Evolutionary conservation across 2,888 invertebrate species (phyloP).

Genomic region (Drosophila borealis): DNA sequence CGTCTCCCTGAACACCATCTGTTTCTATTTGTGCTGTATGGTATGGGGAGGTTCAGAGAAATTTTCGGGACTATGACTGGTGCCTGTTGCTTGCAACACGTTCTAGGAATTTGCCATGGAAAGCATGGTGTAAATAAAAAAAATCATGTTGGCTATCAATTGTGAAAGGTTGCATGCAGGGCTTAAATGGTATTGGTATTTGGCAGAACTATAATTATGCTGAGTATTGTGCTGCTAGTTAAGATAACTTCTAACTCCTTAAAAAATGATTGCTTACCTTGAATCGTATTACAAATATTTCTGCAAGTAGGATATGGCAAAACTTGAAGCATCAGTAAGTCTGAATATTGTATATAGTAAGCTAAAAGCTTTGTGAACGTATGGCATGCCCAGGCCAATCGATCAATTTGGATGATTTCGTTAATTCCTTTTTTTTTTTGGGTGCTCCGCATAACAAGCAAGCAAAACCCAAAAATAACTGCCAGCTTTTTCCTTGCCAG

Average conservation of each 20-base stretch:
- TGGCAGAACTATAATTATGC: too few species aligned
- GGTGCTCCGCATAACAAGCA: slow-evolving; percentile 14
- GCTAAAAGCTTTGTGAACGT: not conserved
- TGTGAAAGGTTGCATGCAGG: not conserved
- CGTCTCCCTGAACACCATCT: slow-evolving; percentile 21
- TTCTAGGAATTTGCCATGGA: slow-evolving; percentile 25
- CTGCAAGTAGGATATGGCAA: not conserved
- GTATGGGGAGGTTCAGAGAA: not conserved
- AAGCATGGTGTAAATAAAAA: slow-evolving; percentile 12
- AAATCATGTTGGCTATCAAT: not conserved
- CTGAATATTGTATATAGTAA: slow-evolving; percentile 1
- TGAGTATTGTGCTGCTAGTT: too few species aligned
- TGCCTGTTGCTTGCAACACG: slow-evolving; percentile 32
- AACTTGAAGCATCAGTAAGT: not conserved
- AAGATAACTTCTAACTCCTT: too few species aligned
- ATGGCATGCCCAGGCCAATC: slow-evolving; percentile 21
- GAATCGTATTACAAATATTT: not conserved
- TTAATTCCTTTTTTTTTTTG: slow-evolving; percentile 9
- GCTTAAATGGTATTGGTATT: not conserved
- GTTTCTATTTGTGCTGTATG: slow-evolving; percentile 24
- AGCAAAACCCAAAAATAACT: slow-evolving; percentile 18
- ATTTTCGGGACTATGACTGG: not conserved
- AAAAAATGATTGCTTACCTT: not conserved
- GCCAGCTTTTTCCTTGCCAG: not conserved
- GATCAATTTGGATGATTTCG: slow-evolving; percentile 29